A percentile compares a stretch with the other conserved stretches of the same genome.
Evolutionary conservation across 2,888 invertebrate genomes (phyloP).

Genomic region (Drosophila lacicola): DNA sequence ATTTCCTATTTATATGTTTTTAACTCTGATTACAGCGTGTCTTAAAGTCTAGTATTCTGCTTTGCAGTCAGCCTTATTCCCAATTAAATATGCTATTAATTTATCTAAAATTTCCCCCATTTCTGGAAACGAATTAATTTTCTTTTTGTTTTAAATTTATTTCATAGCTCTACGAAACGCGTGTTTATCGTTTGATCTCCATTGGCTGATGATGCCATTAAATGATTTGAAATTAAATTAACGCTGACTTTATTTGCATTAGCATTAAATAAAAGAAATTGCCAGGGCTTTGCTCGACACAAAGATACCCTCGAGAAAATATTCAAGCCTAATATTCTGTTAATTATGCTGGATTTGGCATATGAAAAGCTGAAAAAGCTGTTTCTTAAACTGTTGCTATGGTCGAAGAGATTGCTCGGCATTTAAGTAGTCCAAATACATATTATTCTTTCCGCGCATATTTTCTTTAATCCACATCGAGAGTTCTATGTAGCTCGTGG

Average conservation of each 20-base stretch:
- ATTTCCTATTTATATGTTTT: too few relatives aligned
- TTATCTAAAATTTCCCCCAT: not conserved
- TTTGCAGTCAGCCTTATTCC: not conserved
- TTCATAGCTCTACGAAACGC: constrained; percentile 4
- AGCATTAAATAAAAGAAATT: constrained; percentile 10
- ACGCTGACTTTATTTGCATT: constrained; percentile 36
- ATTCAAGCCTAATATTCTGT: too few relatives aligned
- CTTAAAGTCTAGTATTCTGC: not conserved
- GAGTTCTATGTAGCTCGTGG: not conserved
- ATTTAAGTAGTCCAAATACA: too few relatives aligned
- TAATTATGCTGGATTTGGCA: too few relatives aligned
- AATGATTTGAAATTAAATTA: constrained; percentile 33
- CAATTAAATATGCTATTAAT: not conserved
- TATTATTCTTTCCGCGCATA: too few relatives aligned
- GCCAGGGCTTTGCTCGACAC: not conserved
- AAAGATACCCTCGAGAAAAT: constrained; percentile 10
- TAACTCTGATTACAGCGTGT: too few relatives aligned
- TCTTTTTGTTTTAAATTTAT: constrained; percentile 10
- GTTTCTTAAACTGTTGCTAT: too few relatives aligned
- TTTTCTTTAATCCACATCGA: not conserved
- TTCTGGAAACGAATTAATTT: not conserved
- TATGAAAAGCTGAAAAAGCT: too few relatives aligned
- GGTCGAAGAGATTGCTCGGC: too few relatives aligned
- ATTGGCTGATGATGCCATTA: constrained; percentile 36
- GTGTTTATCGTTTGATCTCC: constrained; percentile 22